phyloP scores from a whole-genome alignment of 2,888 invertebrate species.

The Ectemnius continuus region DNA sequence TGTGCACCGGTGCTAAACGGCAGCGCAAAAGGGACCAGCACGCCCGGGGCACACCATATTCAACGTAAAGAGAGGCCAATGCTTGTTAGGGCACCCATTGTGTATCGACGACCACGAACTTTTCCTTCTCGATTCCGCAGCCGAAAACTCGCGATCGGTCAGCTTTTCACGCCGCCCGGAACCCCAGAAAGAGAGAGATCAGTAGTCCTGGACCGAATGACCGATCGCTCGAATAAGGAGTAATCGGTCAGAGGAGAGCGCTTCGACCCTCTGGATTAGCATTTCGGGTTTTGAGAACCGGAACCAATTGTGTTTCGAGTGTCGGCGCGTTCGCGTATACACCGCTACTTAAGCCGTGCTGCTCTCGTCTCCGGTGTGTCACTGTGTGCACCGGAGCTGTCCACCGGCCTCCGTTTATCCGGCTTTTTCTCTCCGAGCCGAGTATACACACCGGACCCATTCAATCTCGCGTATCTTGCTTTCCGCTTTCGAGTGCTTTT shows the following conservation, averaged over 20 bases:
- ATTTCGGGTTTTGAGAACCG: conserved; percentile 60
- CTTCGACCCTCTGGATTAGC: conserved; percentile 64
- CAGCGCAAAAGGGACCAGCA: conserved; percentile 31
- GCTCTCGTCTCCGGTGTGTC: conserved; percentile 21
- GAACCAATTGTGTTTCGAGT: conserved; percentile 68
- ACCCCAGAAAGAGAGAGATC: conserved; percentile 1
- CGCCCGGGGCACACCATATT: too few relatives aligned
- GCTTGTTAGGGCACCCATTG: conserved; percentile 74
- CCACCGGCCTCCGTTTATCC: conserved; percentile 25
- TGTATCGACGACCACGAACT: conserved; percentile 52
- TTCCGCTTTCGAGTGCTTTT: conserved; percentile 2
- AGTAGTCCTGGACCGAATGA: too few relatives aligned
- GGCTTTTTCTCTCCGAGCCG: conserved; percentile 8
- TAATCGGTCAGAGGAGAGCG: conserved; percentile 47
- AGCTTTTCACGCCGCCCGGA: conserved; percentile 31
- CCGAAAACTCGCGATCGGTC: conserved; percentile 26
- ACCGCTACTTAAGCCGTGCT: conserved; percentile 42
- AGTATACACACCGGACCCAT: neutral
- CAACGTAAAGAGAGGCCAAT: conserved; percentile 41
- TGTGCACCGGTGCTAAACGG: conserved; percentile 74
- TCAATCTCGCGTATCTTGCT: neutral
- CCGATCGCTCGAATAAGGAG: conserved; percentile 18
- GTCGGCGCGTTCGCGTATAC: conserved; percentile 25
- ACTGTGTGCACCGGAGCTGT: conserved; percentile 22
- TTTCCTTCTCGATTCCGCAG: conserved; percentile 37